A percentile compares a stretch with the other conserved stretches of the same genome.
Evolutionary conservation across 2,113 vertebrate species (phyloP).

Genomic region (Oceanodroma tethys): DNA sequence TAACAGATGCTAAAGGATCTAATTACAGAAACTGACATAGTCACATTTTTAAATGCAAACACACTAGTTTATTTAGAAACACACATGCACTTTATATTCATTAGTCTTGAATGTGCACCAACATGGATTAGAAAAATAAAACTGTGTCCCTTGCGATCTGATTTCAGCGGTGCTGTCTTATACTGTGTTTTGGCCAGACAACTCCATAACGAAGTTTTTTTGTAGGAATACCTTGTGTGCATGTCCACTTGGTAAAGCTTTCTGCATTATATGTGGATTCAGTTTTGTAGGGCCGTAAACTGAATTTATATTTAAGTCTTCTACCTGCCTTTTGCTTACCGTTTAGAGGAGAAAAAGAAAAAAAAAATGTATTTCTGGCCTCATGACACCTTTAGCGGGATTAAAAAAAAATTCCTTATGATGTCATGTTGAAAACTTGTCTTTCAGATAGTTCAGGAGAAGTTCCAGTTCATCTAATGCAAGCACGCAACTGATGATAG

Average conservation of each 20-base stretch:
- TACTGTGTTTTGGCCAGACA: not conserved
- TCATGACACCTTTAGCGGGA: not conserved
- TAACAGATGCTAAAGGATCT: slow-evolving; percentile 23
- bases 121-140: slow-evolving; percentile 3
- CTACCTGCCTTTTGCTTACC: not conserved
- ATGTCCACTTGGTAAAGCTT: not conserved
- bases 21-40: slow-evolving; percentile 38
- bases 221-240: not conserved
- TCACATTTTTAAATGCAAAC: slow-evolving; percentile 1
- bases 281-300: not conserved
- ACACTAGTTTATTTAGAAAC: slow-evolving; percentile 13
- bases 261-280: not conserved
- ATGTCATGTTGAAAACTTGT: not conserved
- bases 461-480: not conserved
- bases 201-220: not conserved
- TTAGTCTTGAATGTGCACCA: not conserved
- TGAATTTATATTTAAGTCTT: not conserved
- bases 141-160: not conserved
- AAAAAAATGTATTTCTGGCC: not conserved
- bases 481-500: not conserved
- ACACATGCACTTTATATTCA: not conserved
- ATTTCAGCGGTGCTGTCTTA: not conserved
- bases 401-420: not conserved
- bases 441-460: not conserved
- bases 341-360: not conserved